phyloP scores from a whole-genome alignment of 2,888 invertebrate genomes.

The Brachypterus glaber region DNA sequence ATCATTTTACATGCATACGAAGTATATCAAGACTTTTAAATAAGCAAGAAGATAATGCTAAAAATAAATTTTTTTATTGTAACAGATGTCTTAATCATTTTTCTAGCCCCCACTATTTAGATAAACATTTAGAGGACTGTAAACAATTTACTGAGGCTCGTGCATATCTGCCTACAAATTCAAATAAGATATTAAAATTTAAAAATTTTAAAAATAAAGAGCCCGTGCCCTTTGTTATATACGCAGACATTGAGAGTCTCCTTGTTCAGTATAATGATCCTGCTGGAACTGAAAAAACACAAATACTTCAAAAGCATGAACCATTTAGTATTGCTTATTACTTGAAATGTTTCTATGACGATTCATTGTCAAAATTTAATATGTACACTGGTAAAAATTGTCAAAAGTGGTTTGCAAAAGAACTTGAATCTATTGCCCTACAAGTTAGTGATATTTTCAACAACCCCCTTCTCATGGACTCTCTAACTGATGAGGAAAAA shows the following conservation, averaged over 20 bases:
- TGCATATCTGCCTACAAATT: slow-evolving; percentile 11
- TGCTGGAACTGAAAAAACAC: background rate
- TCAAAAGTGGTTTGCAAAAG: slow-evolving; percentile 13
- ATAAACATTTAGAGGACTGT: slow-evolving; percentile 10
- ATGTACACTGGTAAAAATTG: slow-evolving; percentile 15
- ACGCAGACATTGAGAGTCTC: slow-evolving; percentile 20
- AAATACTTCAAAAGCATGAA: slow-evolving; percentile 15
- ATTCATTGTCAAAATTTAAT: slow-evolving; percentile 12
- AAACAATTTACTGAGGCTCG: slow-evolving; percentile 14
- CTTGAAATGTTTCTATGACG: slow-evolving; percentile 21
- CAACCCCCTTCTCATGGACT: slow-evolving; percentile 3
- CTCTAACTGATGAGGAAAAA: slow-evolving; percentile 6
- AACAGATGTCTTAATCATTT: slow-evolving; percentile 19
- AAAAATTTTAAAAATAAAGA: slow-evolving; percentile 13
- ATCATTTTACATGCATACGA: slow-evolving; percentile 21
- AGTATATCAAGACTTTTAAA: slow-evolving; percentile 15
- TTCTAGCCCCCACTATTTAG: slow-evolving; percentile 2
- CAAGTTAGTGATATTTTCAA: background rate
- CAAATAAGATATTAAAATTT: slow-evolving; percentile 11
- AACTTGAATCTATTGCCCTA: background rate
- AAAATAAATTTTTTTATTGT: slow-evolving; percentile 12
- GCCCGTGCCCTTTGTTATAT: slow-evolving; percentile 16
- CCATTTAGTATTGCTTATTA: slow-evolving; percentile 21
- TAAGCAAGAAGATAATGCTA: slow-evolving; percentile 11
- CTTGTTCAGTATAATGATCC: slow-evolving; percentile 3